These are phyloP conservation scores for Chamaetylas fuelleborni DNA, from an alignment of 2,113 vertebrate genomes.

Conservation along the genomic window DNA sequence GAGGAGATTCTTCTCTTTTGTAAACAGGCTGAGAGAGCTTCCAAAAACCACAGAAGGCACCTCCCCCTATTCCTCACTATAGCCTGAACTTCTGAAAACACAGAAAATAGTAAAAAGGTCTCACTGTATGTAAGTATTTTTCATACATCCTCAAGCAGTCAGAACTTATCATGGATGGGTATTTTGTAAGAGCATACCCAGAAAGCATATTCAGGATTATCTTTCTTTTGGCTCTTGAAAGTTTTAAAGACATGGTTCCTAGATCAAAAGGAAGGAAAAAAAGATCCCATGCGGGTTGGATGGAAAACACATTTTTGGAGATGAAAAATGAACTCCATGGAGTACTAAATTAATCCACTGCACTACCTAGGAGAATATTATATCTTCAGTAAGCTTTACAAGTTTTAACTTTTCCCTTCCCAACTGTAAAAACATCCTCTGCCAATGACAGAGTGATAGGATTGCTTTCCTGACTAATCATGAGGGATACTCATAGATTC, in stretches of 20 bases:
- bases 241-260: background rate
- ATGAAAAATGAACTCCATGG: slow-evolving; percentile 56
- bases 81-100: background rate
- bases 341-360: slow-evolving; percentile 44
- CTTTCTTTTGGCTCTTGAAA: background rate
- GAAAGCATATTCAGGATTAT: background rate
- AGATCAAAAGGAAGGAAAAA: slow-evolving; percentile 11
- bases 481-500: slow-evolving; percentile 29
- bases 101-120: background rate
- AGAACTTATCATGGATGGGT: background rate
- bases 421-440: slow-evolving; percentile 67
- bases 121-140: background rate
- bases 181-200: background rate
- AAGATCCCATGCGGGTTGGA: background rate
- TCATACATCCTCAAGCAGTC: background rate
- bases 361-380: slow-evolving; percentile 30
- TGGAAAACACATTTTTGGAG: slow-evolving; percentile 31
- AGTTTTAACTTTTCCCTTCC: slow-evolving; percentile 30
- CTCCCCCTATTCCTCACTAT: background rate
- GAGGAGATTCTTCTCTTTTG: background rate
- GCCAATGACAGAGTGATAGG: slow-evolving; percentile 34
- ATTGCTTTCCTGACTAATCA: slow-evolving; percentile 56
- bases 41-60: background rate
- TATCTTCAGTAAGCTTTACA: slow-evolving; percentile 14
- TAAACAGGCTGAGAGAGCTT: background rate